These are phyloP conservation scores for Drosophila kuntzei DNA, from an alignment of 2,888 invertebrate species.

Conservation along the genomic window DNA sequence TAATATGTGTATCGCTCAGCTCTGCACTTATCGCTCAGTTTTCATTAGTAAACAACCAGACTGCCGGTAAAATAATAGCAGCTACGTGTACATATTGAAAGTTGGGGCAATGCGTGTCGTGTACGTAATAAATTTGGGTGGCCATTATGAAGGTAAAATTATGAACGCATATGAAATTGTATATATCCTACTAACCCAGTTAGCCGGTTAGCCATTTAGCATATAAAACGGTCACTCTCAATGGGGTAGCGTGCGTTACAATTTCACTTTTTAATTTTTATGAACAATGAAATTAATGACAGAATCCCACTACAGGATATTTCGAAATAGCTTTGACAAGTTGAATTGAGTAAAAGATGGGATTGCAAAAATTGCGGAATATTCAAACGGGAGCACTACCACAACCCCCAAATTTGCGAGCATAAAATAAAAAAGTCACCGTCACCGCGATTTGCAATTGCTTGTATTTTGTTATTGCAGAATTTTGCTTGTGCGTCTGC, in stretches of 20 bases:
- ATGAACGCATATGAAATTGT: constrained; percentile 71
- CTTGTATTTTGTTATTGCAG: too few relatives aligned
- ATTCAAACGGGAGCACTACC: too few relatives aligned
- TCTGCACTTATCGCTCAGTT: constrained; percentile 56
- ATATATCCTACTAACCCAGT: constrained; percentile 79
- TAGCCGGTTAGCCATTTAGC: constrained; percentile 53
- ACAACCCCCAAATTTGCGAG: too few relatives aligned
- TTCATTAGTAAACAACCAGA: constrained; percentile 51
- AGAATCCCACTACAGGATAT: constrained; percentile 2
- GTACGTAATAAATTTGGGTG: constrained; percentile 61
- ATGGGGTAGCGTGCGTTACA: constrained; percentile 55
- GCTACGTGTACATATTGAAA: constrained; percentile 23
- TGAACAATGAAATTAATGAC: constrained; percentile 12
- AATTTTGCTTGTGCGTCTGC: too few relatives aligned
- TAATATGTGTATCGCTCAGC: constrained; percentile 40
- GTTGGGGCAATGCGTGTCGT: constrained; percentile 69
- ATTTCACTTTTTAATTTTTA: constrained; percentile 47
- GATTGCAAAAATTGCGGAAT: too few relatives aligned
- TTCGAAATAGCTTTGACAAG: not conserved
- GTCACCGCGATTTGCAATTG: too few relatives aligned
- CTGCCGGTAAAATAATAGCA: constrained; percentile 39
- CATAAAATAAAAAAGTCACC: too few relatives aligned
- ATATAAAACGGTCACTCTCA: constrained; percentile 12
- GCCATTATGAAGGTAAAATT: constrained; percentile 68
- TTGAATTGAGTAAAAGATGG: not conserved